Evolutionary conservation across 1,140 invertebrate genomes (phyloP).

Genomic region (Mizuhopecten yessoensis): DNA sequence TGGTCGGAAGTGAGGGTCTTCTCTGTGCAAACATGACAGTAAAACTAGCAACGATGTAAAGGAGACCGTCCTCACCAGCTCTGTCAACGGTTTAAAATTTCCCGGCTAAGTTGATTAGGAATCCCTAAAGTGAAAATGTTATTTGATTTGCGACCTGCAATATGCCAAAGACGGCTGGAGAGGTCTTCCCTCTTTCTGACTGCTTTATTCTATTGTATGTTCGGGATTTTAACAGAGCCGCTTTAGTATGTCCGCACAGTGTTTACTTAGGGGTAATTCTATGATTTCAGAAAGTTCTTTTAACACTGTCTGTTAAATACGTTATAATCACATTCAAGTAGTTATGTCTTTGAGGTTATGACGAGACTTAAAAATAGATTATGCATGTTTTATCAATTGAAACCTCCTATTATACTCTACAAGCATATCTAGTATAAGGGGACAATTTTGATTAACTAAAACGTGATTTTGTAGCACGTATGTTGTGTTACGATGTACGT

Average conservation of each 20-base stretch:
- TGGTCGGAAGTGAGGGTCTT: constrained; percentile 23
- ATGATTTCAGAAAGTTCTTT: no score
- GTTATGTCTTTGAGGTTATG: no score
- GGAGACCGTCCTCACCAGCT: background rate
- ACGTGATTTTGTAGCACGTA: no score
- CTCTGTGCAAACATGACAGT: constrained; percentile 26
- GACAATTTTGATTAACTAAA: no score
- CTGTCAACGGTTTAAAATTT: constrained; percentile 34
- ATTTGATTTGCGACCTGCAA: constrained; percentile 33
- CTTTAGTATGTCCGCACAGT: background rate
- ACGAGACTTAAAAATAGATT: no score
- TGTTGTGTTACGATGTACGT: no score
- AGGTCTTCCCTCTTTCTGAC: background rate
- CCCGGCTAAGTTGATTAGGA: constrained; percentile 26
- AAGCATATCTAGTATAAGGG: no score
- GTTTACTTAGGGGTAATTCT: background rate
- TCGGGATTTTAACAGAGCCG: background rate
- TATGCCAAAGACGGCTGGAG: constrained; percentile 13
- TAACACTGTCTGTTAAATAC: no score
- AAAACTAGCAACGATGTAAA: background rate
- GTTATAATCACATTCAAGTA: no score
- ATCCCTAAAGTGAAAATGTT: constrained; percentile 39
- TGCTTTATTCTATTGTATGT: background rate
- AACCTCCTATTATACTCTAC: no score
- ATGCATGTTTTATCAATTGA: no score